phyloP scores from a whole-genome alignment of 2,797 vertebrate species.

The Aldrovandia affinis region DNA sequence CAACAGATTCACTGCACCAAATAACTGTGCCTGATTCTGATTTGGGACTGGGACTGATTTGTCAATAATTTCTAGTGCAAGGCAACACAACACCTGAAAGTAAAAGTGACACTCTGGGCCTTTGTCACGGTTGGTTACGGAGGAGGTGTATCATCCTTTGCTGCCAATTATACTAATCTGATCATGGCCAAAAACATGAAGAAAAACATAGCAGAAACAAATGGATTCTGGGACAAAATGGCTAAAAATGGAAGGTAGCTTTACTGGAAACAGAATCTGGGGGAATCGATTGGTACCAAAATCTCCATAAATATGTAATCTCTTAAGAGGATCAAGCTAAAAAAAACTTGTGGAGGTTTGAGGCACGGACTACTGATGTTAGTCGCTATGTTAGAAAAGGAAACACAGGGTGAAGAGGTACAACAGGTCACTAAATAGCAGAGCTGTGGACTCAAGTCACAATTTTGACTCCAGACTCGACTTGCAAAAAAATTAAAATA shows the following conservation, averaged over 20 bases:
- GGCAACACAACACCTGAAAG: background rate
- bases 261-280: constrained; percentile 8
- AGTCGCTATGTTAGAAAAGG: background rate
- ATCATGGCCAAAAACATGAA: background rate
- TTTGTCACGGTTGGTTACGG: background rate
- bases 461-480: too few relatives aligned
- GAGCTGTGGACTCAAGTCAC: background rate
- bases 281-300: constrained; percentile 30
- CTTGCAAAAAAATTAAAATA: too few relatives aligned
- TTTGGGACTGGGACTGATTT: too few relatives aligned
- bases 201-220: background rate
- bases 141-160: background rate
- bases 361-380: background rate
- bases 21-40: background rate
- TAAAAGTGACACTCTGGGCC: background rate
- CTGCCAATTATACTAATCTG: background rate
- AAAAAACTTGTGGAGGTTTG: background rate
- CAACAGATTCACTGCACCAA: background rate
- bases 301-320: constrained; percentile 25
- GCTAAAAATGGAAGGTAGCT: background rate
- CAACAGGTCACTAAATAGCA: background rate
- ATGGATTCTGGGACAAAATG: too few relatives aligned
- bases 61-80: background rate
- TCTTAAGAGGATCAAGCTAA: constrained; percentile 27
- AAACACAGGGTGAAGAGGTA: background rate